Evolutionary conservation across 2,888 invertebrate species (phyloP), one percentile per base, ranked within the genome.

Genomic region (Unio delphinus): DNA sequence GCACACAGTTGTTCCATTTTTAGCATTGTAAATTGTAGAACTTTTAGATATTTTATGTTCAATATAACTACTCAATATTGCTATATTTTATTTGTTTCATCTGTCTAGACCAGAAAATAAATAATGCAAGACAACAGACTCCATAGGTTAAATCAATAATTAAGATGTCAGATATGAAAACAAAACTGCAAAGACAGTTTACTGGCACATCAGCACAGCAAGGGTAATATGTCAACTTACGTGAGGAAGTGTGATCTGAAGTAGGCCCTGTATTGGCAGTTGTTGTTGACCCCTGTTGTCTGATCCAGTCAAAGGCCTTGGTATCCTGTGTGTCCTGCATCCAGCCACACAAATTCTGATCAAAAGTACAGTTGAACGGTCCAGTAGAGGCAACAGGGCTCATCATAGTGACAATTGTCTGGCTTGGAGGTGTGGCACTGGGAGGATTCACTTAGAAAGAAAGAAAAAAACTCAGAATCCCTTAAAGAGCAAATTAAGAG

Each of bases 281-380:
- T 15, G 62, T 8, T 11, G 83, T 86, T 2, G 65, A 7, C 6
- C 85, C 85, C 20, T 67, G 68, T 55, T 75, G 68, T 28, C 88
- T 75, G 28, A 70, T 74, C 88, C 88, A 89, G 68, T 86, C 83
- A 79, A 86, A 85, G 15, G 45, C 45, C 45, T 45, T 45, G 18
- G 78, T 68, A 60, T 81, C 86, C 3, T 69, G 72, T 23, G 63
- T 75, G 61, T 79, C 76, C 68, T 84, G 80, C 11, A 57, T 78
- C 84, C 86, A 86, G 23, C 85, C 85, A 78, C 87, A 87, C 5
- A 84, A 57, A 67, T 77, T 77, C 4, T 60, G 68, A 45, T 87
- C 82, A 78, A 88, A 88, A 74, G 81, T 80, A 76, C 88, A 88
- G 67, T 76, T 78, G 63, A 82, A 80, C 5, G 73, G 58, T 11